A percentile compares a stretch with the other conserved stretches of the same genome.
Evolutionary conservation across 2,113 vertebrate genomes (phyloP).

Genomic region (Climacteris rufus): DNA sequence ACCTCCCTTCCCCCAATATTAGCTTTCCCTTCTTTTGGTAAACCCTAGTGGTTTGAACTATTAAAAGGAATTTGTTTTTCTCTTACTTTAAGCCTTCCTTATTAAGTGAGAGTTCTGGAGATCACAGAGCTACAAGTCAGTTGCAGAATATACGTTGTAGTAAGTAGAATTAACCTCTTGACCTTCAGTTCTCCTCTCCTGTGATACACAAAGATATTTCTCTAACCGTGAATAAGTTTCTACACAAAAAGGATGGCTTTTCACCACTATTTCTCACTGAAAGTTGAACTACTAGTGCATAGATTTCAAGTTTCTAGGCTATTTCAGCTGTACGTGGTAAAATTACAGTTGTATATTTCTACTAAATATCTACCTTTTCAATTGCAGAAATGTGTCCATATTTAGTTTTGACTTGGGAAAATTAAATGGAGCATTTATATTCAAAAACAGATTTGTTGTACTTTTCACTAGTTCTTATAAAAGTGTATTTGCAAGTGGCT

Average conservation of each 20-base stretch:
- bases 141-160: neutral
- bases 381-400: neutral
- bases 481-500: neutral
- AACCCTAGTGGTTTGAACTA: neutral
- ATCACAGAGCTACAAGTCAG: neutral
- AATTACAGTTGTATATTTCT: neutral
- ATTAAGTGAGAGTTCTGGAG: neutral
- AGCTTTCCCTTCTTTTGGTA: neutral
- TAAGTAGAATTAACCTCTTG: conserved; percentile 36
- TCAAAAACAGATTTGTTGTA: neutral
- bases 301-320: neutral
- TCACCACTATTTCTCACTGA: neutral
- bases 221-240: neutral
- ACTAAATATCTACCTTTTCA: neutral
- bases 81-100: neutral
- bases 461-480: neutral
- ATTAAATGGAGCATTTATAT: neutral
- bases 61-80: neutral
- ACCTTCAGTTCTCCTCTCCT: neutral
- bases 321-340: neutral
- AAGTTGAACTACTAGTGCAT: neutral
- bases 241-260: neutral
- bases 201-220: neutral
- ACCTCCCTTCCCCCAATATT: neutral
- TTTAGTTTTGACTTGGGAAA: neutral